phyloP scores from a whole-genome alignment of 2,888 invertebrate genomes.

The Caenorhabditis zanzibari region DNA sequence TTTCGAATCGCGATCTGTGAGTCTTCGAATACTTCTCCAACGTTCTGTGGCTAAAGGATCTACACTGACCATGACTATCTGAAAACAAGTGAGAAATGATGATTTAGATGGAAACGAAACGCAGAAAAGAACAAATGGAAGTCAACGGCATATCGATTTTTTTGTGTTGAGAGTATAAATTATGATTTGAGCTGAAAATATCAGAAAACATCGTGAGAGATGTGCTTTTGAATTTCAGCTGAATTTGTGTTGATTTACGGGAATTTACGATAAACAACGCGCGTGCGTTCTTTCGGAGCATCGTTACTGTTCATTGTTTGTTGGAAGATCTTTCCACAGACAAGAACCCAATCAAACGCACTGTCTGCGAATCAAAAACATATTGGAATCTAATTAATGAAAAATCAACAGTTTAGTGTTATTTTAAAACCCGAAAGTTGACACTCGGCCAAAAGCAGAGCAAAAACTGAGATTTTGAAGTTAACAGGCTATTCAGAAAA shows the following conservation, averaged over 20 bases:
- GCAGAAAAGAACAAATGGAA: neutral
- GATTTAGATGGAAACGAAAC: neutral
- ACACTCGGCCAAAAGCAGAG: too few relatives aligned
- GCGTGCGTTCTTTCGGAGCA: neutral
- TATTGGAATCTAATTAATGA: too few relatives aligned
- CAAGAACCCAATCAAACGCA: neutral
- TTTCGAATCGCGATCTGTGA: conserved; percentile 78
- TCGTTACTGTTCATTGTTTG: conserved; percentile 1
- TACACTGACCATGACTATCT: conserved; percentile 64
- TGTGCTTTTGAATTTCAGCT: neutral
- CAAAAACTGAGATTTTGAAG: too few relatives aligned
- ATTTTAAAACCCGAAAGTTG: too few relatives aligned
- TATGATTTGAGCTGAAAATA: too few relatives aligned
- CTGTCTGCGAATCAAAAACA: too few relatives aligned
- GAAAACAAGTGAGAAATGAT: neutral
- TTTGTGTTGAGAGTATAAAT: too few relatives aligned
- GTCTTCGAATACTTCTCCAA: conserved; percentile 79
- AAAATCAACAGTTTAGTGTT: too few relatives aligned
- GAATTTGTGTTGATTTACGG: neutral
- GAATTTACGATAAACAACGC: conserved; percentile 29
- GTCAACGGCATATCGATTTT: neutral
- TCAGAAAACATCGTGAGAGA: too few relatives aligned
- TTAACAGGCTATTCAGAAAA: too few relatives aligned
- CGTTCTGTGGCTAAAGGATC: conserved; percentile 75
- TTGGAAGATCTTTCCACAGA: too few relatives aligned